These are phyloP conservation scores for Cheirogaleus medius DNA, from an alignment of 2,113 vertebrate species.

Conservation along the genomic window DNA sequence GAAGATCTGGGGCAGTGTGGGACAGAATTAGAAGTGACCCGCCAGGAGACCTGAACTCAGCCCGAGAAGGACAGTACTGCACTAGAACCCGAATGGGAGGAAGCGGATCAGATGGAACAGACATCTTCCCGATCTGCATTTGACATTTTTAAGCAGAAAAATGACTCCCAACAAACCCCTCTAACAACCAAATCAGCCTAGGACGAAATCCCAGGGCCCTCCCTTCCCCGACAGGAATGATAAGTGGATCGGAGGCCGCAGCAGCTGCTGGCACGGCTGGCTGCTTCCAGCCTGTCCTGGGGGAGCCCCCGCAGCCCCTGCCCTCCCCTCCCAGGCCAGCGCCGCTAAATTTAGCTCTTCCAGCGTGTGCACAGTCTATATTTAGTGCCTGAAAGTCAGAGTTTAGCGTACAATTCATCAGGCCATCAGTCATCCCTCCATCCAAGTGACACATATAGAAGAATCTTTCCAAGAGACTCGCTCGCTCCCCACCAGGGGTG, in stretches of 20 bases:
- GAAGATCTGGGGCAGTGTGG: constrained; percentile 42
- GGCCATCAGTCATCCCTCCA: background rate
- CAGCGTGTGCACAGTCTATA: constrained; percentile 36
- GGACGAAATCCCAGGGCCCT: background rate
- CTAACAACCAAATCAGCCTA: background rate
- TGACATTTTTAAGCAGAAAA: background rate
- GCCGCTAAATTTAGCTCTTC: constrained; percentile 11
- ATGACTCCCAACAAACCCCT: background rate
- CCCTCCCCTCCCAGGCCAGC: background rate
- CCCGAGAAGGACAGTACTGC: background rate
- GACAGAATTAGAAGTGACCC: constrained; percentile 50
- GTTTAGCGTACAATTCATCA: background rate
- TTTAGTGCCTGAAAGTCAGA: constrained; percentile 60
- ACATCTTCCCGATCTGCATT: background rate
- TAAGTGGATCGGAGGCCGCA: background rate
- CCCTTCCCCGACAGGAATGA: constrained; percentile 38
- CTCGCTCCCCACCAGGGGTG: background rate
- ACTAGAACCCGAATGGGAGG: background rate
- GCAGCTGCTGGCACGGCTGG: constrained; percentile 28
- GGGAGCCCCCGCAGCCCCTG: constrained; percentile 32
- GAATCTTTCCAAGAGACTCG: background rate
- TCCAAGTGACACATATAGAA: background rate
- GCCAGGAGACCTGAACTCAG: background rate
- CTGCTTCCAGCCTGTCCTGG: constrained; percentile 57
- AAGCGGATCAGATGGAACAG: background rate